Percentiles rank a stretch among this genome's conserved stretches.
These are phyloP conservation scores for Pachycephus smyrnensis DNA, from an alignment of 2,888 invertebrate genomes.

Conservation along the genomic window DNA sequence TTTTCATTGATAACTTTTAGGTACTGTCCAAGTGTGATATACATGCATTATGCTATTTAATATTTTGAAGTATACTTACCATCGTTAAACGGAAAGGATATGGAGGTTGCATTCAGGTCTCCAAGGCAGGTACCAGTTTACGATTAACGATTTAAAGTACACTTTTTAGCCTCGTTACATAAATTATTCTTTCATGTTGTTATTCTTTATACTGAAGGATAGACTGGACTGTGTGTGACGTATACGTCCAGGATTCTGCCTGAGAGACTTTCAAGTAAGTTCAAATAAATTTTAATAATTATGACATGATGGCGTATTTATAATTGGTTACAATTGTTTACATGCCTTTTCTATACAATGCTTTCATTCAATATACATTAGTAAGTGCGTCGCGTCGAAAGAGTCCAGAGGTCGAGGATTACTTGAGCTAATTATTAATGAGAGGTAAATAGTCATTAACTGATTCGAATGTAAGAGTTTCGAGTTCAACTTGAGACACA, in stretches of 20 bases:
- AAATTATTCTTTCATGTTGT: not conserved
- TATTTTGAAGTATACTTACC: not conserved
- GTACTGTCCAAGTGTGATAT: not conserved
- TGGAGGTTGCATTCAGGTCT: not conserved
- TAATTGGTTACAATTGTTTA: not conserved
- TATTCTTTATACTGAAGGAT: not conserved
- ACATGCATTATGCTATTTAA: not conserved
- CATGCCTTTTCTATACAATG: constrained; percentile 6
- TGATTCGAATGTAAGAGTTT: not conserved
- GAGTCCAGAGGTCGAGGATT: not conserved
- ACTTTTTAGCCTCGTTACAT: not conserved
- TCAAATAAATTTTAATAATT: not conserved
- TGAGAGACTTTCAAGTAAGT: not conserved
- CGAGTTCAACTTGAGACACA: not conserved
- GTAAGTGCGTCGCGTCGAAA: not conserved
- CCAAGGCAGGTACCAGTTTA: not conserved
- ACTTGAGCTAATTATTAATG: not conserved
- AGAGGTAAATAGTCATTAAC: not conserved
- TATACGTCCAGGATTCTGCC: not conserved
- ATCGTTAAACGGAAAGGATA: not conserved
- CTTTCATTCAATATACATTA: constrained; percentile 4
- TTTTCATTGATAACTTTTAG: not conserved
- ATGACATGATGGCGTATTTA: constrained; percentile 3
- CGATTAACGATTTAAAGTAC: not conserved
- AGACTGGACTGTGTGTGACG: not conserved